Percentiles rank a stretch among this genome's conserved stretches.
Evolutionary conservation across 2,888 invertebrate species (phyloP).

Genomic region (Prosapia bicincta): DNA sequence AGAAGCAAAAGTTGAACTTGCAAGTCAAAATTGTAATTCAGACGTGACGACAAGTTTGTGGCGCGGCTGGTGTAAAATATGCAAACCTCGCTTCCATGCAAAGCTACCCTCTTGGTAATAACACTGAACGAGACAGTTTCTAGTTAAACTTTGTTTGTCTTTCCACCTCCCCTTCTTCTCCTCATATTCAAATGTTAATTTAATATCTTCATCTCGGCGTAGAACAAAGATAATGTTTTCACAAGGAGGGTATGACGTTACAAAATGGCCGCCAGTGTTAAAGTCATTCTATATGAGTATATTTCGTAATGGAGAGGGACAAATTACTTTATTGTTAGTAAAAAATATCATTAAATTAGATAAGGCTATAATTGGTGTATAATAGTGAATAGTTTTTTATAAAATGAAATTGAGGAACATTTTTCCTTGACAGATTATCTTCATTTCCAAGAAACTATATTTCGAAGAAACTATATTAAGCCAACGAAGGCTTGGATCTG

Average conservation of each 20-base stretch:
- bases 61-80: neutral
- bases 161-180: neutral
- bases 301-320: no score
- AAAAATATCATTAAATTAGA: no score
- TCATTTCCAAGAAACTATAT: no score
- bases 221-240: neutral
- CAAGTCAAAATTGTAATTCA: neutral
- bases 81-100: neutral
- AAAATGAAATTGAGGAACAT: no score
- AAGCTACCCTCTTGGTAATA: neutral
- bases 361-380: no score
- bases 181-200: neutral
- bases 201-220: neutral
- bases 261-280: neutral
- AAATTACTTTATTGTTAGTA: no score
- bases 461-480: no score
- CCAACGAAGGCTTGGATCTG: no score
- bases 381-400: no score
- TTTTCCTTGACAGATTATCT: no score
- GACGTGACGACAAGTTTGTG: neutral
- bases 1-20: neutral
- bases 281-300: no score
- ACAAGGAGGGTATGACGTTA: neutral
- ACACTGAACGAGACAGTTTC: neutral
- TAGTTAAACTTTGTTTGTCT: neutral